Conservation (phyloP, 2,797 vertebrate genomes). For the Pseudomugil tenellus region DNA sequence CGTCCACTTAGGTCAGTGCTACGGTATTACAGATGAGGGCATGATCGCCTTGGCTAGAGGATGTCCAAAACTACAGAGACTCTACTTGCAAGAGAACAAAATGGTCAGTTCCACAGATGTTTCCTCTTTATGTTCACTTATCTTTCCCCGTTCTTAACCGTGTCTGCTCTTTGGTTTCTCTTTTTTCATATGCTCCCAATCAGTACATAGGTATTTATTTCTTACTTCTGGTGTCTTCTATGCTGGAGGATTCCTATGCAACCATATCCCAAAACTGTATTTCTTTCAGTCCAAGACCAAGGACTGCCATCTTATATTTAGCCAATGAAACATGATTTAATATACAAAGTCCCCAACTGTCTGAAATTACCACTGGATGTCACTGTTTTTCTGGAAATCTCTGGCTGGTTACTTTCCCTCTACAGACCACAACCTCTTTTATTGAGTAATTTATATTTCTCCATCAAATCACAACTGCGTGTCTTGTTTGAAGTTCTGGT, state of each 20-base stretch:
- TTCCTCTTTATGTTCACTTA: neutral
- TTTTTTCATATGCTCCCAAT: neutral
- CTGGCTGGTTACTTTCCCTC: constrained; percentile 14
- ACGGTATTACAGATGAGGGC: constrained; percentile 95
- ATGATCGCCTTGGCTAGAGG: constrained; percentile 94
- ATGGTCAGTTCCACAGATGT: constrained; percentile 86
- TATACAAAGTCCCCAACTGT: neutral
- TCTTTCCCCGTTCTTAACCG: neutral
- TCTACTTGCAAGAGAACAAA: constrained; percentile 99
- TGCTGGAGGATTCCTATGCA: neutral
- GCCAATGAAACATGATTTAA: neutral
- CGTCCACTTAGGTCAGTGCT: constrained; percentile 97
- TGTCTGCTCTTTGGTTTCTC: neutral
- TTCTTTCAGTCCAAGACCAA: neutral
- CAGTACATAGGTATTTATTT: neutral
- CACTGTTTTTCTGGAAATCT: constrained; percentile 32
- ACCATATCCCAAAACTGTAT: neutral
- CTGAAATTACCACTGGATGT: constrained; percentile 49
- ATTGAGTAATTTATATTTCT: constrained; percentile 22
- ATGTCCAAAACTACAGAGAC: constrained; percentile 93
- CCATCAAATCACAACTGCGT: constrained; percentile 7
- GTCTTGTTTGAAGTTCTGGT: constrained; percentile 9
- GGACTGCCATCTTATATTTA: neutral
- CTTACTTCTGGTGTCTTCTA: neutral
- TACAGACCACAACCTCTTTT: constrained; percentile 6